Base-by-base conservation (phyloP, 1,140 invertebrate species). In the Homalodisca vitripennis region DNA sequence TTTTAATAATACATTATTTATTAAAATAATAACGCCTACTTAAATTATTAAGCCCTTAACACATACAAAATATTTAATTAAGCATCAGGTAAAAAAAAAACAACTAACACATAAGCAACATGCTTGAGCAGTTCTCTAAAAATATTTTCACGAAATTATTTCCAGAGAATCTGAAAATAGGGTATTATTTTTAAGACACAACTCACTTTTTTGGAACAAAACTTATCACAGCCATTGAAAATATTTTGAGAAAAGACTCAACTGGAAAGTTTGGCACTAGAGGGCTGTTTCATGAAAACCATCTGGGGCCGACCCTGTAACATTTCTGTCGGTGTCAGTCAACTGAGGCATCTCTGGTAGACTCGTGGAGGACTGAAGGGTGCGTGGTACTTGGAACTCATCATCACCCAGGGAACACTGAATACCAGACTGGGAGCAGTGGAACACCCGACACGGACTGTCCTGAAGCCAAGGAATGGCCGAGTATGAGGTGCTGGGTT, bases 401-500 rank as follows among this genome's bases (percentile, higher is more conserved):
- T 60, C 62, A 29, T 66, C 34, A 17, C 41, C 63, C n/a, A 26
- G 1, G 32, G 32, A 20, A 24, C 20, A n/a, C 20, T 41, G 51
- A n/a, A 47, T 26, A 0, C 29, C 51, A 22, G 20, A 24, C 55
- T 51, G 30, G 17, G 63, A 57, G 66, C 67, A 47, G 60, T 69
- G 51, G 48, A 73, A 73, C 70, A 73, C 72, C 1, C 24, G 31
- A 41, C 72, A 73, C 6, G 72, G 72, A 34, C 48, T 64, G 51
- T 67, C 46, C 2, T 65, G 41, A 1, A 53, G 48, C 65, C 65
- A 67, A 3, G 48, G 46, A 26, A 67, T 30, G 1, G 46, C 20
- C 3, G 65, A 22, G 34, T 66, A 26, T 24, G 63, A 66, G 27
- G 32, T 22, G 1, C 32, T 17, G 22, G 63, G 63, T 10, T 22